phyloP scores from a whole-genome alignment of 2,113 vertebrate species.

The Thalassarche chlororhynchos region DNA sequence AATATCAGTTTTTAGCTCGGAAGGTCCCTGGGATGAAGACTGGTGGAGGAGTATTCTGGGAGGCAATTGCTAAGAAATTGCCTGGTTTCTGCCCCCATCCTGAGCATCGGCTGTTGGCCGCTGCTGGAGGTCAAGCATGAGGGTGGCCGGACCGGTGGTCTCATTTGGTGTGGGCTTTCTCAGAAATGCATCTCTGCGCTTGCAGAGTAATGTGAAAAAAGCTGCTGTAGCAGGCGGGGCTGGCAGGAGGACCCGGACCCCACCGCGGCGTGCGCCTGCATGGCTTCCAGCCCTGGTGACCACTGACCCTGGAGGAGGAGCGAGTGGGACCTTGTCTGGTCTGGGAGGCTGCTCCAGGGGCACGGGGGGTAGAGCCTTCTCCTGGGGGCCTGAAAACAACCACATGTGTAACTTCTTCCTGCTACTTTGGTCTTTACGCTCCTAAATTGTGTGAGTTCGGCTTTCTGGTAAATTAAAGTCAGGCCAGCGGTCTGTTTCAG shows the following conservation, averaged over 20 bases:
- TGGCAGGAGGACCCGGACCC: background rate
- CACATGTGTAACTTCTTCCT: background rate
- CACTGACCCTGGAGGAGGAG: background rate
- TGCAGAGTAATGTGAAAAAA: background rate
- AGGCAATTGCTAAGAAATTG: background rate
- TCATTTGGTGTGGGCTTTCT: background rate
- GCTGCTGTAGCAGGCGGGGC: accelerated
- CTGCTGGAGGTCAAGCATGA: background rate
- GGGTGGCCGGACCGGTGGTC: background rate
- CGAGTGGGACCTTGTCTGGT: background rate
- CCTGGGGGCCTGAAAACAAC: background rate
- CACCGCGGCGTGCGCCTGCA: accelerated
- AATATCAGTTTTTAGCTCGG: background rate
- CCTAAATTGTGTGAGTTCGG: background rate
- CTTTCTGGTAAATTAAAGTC: slow-evolving; percentile 8
- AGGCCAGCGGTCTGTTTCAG: background rate
- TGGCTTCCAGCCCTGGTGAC: background rate
- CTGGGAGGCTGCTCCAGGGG: background rate
- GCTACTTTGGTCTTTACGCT: background rate
- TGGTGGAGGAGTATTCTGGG: background rate
- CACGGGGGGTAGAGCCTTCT: accelerated
- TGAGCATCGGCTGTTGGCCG: background rate
- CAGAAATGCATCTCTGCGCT: background rate
- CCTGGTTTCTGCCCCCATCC: background rate
- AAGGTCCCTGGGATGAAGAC: background rate